phyloP scores from a whole-genome alignment of 2,797 vertebrate genomes.

The Schizopygopsis malacanthus region DNA sequence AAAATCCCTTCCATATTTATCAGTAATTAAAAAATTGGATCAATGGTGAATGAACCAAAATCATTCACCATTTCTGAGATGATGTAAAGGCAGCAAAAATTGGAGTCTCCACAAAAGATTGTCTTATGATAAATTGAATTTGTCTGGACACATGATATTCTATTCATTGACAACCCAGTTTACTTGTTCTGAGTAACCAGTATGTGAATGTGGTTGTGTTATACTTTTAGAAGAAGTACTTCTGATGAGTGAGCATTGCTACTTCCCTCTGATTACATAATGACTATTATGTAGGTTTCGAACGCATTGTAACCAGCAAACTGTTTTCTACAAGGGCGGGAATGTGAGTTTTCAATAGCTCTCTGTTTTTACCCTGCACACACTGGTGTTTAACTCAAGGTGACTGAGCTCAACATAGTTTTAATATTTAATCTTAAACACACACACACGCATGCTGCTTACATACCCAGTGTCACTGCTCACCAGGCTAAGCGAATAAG shows the following conservation, averaged over 20 bases:
- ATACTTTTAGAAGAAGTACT: slow-evolving; percentile 22
- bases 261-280: slow-evolving; percentile 46
- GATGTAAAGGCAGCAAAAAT: not conserved
- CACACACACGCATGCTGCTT: slow-evolving; percentile 22
- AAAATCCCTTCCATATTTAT: not conserved
- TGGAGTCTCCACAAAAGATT: not conserved
- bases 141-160: not conserved
- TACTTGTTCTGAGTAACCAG: not conserved
- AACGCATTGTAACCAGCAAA: slow-evolving; percentile 19
- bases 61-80: not conserved
- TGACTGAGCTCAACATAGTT: slow-evolving; percentile 43
- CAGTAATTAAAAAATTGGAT: not conserved
- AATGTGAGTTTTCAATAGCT: slow-evolving; percentile 28
- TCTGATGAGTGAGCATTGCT: slow-evolving; percentile 32
- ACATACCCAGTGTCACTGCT: not conserved
- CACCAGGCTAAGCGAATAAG: slow-evolving; percentile 1
- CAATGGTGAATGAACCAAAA: not conserved
- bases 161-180: not conserved
- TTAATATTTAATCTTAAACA: slow-evolving; percentile 60
- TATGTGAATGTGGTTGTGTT: not conserved
- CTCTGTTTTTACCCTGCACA: slow-evolving; percentile 24
- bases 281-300: slow-evolving; percentile 16
- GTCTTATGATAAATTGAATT: not conserved
- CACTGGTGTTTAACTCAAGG: slow-evolving; percentile 52
- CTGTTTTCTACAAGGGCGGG: slow-evolving; percentile 12